These are phyloP conservation scores for Halcyon malimbica DNA, from an alignment of 2,113 vertebrate species.

Conservation along the genomic window DNA sequence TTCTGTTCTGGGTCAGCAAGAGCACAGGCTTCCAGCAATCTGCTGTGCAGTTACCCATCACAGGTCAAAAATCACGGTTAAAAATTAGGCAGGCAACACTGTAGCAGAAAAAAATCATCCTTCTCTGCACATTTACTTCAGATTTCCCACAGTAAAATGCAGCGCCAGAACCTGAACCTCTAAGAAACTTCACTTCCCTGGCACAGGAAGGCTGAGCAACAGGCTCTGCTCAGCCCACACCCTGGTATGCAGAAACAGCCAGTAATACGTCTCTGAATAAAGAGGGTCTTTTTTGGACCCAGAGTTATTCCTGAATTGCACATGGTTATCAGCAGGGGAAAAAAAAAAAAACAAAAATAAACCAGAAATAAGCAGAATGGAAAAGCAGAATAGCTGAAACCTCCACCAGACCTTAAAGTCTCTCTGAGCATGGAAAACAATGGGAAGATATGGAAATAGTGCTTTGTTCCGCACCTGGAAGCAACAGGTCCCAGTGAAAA, in stretches of 20 bases:
- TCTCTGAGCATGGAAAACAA: neutral
- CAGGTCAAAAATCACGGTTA: neutral
- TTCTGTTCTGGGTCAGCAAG: neutral
- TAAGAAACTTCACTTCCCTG: neutral
- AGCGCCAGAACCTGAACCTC: neutral
- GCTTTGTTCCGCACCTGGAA: neutral
- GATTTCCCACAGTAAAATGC: neutral
- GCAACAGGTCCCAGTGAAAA: neutral
- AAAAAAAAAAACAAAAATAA: too few relatives aligned
- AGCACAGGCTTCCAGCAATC: neutral
- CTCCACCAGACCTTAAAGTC: neutral
- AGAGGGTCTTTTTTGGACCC: neutral
- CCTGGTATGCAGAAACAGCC: neutral
- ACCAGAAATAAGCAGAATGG: neutral
- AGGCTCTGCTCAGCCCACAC: neutral
- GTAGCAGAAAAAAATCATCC: neutral
- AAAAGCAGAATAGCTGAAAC: neutral
- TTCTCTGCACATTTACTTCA: neutral
- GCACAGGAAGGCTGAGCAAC: rapidly evolving
- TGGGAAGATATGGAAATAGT: neutral
- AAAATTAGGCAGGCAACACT: neutral
- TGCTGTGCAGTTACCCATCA: neutral
- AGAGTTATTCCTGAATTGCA: neutral
- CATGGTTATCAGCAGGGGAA: neutral
- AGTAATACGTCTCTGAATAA: neutral